Percentiles rank a stretch among this genome's conserved stretches.
phyloP scores from a whole-genome alignment of 2,113 vertebrate species.

The Brachyistius frenatus region DNA sequence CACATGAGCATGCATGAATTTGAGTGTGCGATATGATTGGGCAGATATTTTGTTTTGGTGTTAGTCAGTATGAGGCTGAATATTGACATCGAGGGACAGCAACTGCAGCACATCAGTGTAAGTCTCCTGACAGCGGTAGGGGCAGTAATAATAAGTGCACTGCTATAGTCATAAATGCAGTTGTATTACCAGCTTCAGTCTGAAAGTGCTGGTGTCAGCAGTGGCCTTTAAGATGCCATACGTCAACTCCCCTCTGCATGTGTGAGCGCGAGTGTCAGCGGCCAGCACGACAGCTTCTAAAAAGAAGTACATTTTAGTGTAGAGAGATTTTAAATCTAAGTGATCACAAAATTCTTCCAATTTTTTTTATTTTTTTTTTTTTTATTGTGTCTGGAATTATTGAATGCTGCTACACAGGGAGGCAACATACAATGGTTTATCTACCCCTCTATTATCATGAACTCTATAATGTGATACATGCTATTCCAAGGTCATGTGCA shows the following conservation, averaged over 20 bases:
- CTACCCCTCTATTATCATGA: constrained; percentile 4
- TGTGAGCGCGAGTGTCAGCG: neutral
- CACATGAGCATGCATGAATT: neutral
- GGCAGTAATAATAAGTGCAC: neutral
- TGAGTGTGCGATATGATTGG: neutral
- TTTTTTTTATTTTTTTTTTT: neutral
- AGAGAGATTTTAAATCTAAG: neutral
- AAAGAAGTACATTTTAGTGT: neutral
- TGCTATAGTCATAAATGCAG: too few relatives aligned
- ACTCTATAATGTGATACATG: constrained; percentile 2
- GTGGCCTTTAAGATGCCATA: neutral
- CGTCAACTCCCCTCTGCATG: neutral
- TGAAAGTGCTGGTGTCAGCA: neutral
- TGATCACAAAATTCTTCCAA: neutral
- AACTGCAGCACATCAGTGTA: neutral
- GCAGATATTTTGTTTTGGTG: neutral
- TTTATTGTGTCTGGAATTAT: neutral
- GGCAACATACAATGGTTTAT: neutral
- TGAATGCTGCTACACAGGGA: neutral
- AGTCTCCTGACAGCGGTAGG: too few relatives aligned
- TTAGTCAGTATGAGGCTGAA: neutral
- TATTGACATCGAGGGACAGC: neutral
- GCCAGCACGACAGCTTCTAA: neutral
- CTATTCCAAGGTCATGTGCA: constrained; percentile 30
- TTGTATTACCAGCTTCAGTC: neutral